Evolutionary conservation across 2,797 vertebrate species (phyloP).

Genomic region (Oreochromis mossambicus): DNA sequence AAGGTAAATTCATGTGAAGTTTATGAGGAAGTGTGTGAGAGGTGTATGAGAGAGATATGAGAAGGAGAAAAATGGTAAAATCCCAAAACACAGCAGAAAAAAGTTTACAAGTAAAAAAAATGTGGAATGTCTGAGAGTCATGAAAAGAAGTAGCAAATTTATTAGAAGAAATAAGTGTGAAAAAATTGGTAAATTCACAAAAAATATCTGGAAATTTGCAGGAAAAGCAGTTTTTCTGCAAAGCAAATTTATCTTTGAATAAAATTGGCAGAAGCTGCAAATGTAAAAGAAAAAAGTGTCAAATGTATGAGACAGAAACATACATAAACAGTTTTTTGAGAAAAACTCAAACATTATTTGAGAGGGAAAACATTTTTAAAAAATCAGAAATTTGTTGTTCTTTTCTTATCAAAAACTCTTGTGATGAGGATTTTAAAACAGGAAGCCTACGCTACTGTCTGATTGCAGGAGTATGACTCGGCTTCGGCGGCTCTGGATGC

Average conservation of each 20-base stretch:
- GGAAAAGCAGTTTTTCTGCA: background rate
- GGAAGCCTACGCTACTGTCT: background rate
- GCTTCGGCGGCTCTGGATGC: constrained; percentile 85
- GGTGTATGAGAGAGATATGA: background rate
- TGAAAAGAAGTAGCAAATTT: background rate
- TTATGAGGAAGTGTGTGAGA: background rate
- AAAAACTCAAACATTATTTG: background rate
- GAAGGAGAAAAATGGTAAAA: background rate
- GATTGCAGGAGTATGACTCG: constrained; percentile 73
- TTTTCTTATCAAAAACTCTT: background rate
- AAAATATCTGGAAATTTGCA: background rate
- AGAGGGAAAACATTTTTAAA: background rate
- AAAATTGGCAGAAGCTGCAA: background rate
- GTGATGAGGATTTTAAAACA: background rate
- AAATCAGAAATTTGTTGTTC: background rate
- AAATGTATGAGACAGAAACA: background rate
- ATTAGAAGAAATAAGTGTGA: background rate
- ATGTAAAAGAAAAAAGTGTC: background rate
- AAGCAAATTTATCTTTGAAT: background rate
- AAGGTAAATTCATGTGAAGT: background rate
- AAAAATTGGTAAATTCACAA: background rate
- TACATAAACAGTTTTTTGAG: background rate
- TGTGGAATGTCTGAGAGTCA: background rate
- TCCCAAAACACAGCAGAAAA: background rate
- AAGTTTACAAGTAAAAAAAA: background rate